These are phyloP conservation scores for Sarcoramphus papa DNA, from an alignment of 2,797 vertebrate species.

Conservation along the genomic window DNA sequence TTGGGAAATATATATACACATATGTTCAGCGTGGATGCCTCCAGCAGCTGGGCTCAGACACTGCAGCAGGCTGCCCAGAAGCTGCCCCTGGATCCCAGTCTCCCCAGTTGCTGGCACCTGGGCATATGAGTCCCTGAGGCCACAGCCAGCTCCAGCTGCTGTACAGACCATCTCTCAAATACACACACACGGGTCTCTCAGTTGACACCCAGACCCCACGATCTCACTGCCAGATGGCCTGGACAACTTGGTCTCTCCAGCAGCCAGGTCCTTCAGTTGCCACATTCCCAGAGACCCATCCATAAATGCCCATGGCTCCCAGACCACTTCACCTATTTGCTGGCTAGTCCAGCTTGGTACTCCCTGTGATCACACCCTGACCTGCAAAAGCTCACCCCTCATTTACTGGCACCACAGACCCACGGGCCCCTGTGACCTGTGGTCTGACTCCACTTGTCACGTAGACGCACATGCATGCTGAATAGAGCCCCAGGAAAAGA, in stretches of 20 bases:
- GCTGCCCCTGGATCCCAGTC: background rate
- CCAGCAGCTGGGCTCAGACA: background rate
- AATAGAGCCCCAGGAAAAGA: background rate
- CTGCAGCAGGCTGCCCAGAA: background rate
- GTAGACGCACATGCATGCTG: background rate
- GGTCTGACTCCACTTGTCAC: background rate
- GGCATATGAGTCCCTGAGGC: background rate
- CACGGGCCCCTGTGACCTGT: background rate
- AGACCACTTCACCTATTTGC: background rate
- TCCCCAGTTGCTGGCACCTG: background rate
- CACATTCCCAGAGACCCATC: background rate
- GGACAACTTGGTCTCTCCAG: background rate
- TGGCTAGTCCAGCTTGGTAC: background rate
- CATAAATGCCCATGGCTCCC: background rate
- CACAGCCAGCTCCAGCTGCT: background rate
- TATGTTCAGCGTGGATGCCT: background rate
- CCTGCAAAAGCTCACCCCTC: background rate
- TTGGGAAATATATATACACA: background rate
- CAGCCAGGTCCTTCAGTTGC: background rate
- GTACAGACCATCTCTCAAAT: background rate
- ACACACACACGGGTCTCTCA: background rate
- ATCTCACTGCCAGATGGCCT: background rate
- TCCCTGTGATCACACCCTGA: background rate
- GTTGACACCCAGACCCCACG: rapidly evolving
- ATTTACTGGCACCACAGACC: background rate